Base-by-base conservation (phyloP, 2,113 vertebrate genomes). In the Thunnus maccoyii region DNA sequence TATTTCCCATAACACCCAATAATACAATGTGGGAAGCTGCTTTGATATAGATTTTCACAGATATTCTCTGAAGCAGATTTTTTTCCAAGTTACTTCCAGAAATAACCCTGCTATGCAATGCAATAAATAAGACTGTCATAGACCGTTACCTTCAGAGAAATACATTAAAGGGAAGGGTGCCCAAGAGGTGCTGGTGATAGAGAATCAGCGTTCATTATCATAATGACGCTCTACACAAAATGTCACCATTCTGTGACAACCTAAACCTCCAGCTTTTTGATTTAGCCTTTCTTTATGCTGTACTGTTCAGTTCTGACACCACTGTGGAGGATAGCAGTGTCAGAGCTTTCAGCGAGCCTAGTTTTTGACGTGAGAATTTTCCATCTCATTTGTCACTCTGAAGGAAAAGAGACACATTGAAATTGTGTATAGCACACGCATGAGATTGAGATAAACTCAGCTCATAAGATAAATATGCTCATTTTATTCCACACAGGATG, bases 51-150 rank as follows among this genome's bases (percentile, higher is more conserved):
- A 89, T 88, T 76, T 77, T 71, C 65, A 57, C 67, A 84, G 69
- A 88, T 80, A 84, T 72, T 70, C 56, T 89, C 60, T 76, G 50
- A 75, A 89, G 82, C 70, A 41, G 25, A 48, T 69, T 81, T 78
- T 80, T 56, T 17, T 10, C 46, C 73, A 89, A 83, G 88, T 76
- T 71, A 88, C 76, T 90, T 91, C 88, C 86, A 89, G 86, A 91
- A 93, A 94, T 92, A 93, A 90, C 83, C 88, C 75, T 55, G 61
- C 79, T 76, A 70, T 74, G 83, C 80, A 72, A 79, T 56, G 72
- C 76, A 92, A 90, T 92, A 91, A 93, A 91, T 89, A 93, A 79
- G 89, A 82, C 85, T 87, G 83, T 91, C 88, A 88, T 74, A 77
- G 36, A 55, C 60, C 9, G 78, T 88, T 89, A 85, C 77, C 73